Evolutionary conservation across 2,888 invertebrate genomes (phyloP).

Genomic region (Acanthosoma haemorrhoidale): DNA sequence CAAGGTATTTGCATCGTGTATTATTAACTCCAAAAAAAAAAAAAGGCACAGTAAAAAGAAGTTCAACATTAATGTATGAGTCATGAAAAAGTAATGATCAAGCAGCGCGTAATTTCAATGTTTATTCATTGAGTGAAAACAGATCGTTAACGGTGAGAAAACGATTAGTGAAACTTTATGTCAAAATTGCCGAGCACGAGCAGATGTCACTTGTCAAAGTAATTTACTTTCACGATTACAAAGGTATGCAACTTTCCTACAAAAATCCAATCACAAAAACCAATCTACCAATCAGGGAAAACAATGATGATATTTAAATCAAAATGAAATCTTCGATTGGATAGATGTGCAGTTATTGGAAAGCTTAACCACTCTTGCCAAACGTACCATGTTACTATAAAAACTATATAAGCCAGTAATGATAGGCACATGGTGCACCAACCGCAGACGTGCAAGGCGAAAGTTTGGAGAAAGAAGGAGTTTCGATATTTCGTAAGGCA

Average conservation of each 20-base stretch:
- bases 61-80: too few species aligned
- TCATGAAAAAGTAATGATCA: too few species aligned
- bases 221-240: background rate
- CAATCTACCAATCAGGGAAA: background rate
- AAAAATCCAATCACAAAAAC: background rate
- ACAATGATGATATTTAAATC: background rate
- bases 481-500: background rate
- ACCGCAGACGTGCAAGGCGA: background rate
- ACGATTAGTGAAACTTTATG: too few species aligned
- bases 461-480: background rate
- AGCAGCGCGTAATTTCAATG: too few species aligned
- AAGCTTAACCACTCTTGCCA: background rate
- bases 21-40: too few species aligned
- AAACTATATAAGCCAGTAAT: background rate
- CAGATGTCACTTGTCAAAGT: background rate
- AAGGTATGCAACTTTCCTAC: background rate
- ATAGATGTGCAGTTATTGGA: background rate
- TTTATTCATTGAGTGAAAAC: too few species aligned
- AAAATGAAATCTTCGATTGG: background rate
- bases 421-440: background rate
- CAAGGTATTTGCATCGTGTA: too few species aligned
- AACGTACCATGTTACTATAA: background rate
- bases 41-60: too few species aligned
- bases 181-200: too few species aligned
- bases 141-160: too few species aligned